Conservation (phyloP, 2,113 vertebrate species). For the Shinisaurus crocodilurus region DNA sequence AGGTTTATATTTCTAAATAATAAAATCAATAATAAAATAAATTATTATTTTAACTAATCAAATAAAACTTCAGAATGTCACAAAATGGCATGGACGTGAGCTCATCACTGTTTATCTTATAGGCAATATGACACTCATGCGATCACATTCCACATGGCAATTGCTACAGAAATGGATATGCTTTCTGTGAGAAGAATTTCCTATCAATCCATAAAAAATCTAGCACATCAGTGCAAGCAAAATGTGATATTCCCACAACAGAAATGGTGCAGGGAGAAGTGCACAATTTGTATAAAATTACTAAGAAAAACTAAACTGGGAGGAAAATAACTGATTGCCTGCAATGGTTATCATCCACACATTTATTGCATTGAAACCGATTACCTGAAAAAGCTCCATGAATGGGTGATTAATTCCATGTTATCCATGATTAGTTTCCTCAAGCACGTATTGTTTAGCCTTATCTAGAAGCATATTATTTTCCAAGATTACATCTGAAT, state of each 20-base stretch:
- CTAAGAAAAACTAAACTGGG: background rate
- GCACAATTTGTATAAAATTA: background rate
- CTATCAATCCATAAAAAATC: background rate
- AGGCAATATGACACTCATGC: background rate
- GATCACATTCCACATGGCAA: no score
- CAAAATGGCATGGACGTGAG: background rate
- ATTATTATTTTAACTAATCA: background rate
- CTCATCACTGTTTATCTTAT: background rate
- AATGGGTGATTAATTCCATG: background rate
- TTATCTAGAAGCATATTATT: background rate
- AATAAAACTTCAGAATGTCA: background rate
- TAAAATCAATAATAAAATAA: background rate
- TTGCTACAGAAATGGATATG: background rate
- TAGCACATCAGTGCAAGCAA: background rate
- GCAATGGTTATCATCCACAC: background rate
- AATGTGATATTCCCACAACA: background rate
- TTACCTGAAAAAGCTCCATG: background rate
- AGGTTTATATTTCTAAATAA: background rate
- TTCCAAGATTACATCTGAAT: background rate
- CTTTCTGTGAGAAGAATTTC: background rate
- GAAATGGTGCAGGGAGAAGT: background rate
- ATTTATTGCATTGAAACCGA: background rate
- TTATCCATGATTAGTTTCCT: background rate
- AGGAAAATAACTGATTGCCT: background rate
- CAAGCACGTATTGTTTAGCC: background rate